Evolutionary conservation across 2,113 vertebrate species (phyloP), one percentile per base, ranked within the genome.

Genomic region (Pseudorhombus dupliciocellatus): DNA sequence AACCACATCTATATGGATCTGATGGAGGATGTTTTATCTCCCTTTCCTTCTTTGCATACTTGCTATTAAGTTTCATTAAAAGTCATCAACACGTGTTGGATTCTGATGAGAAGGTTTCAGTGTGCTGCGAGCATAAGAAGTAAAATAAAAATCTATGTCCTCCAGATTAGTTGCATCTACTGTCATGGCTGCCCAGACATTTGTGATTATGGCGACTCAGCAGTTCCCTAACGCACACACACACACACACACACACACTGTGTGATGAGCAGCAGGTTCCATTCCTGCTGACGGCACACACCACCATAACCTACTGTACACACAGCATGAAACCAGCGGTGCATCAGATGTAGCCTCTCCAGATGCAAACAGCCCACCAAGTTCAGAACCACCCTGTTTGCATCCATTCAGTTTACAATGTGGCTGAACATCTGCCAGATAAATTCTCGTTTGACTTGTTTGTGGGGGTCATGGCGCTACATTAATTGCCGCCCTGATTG

Each of bases 191-290:
- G 78, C 73, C 71, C 57, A 63, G 73, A 30, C 79, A 61, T 80
- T 89, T 65, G 66, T 81, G n/a, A n/a, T n/a, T 80, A 88, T 84
- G 75, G 87, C 90, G 87, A 91, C 85, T 89, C 89, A 87, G 89
- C 90, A 88, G 63, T 80, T 84, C 73, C 68, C 75, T 61, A 69
- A 54, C 51, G 8, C 42, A 65, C 44, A 53, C 60, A 48, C 21
- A 25, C 34, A 30, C 12, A 48, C 51, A 53, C 63, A 40, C 48
- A 67, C 70, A 78, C 67, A 74, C 69, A 79, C 42, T 57, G 56
- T 64, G 60, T 88, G 80, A 83, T 71, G 63, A 75, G 66, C 64
- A 82, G 70, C 73, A 81, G 64, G 83, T 85, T 71, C 75, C 68
- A 88, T 89, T 81, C 85, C 75, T 74, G 77, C 85, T 87, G 90